Conservation (phyloP, 1,140 invertebrate genomes). For the Liolophura sinensis region DNA sequence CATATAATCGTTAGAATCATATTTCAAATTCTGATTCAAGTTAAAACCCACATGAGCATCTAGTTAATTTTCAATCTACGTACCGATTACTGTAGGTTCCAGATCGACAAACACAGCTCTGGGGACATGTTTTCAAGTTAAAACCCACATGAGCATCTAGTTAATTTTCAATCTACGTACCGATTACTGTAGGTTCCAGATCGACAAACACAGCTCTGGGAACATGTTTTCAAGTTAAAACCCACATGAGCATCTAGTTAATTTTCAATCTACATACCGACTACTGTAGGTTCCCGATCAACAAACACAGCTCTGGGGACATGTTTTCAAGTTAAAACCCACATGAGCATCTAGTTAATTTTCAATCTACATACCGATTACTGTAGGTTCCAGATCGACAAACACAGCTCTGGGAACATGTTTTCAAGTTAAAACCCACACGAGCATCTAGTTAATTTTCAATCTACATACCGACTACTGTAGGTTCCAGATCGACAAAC, state of each 20-base stretch:
- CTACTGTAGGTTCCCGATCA: slow-evolving; percentile 29
- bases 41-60: background rate
- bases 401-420: slow-evolving; percentile 27
- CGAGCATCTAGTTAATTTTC: background rate
- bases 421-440: too few relatives aligned
- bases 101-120: slow-evolving; percentile 30
- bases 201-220: slow-evolving; percentile 30
- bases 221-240: too few relatives aligned
- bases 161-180: slow-evolving; percentile 16
- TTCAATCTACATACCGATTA: slow-evolving; percentile 21
- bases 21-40: slow-evolving; percentile 10
- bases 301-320: slow-evolving; percentile 29
- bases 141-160: background rate
- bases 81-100: slow-evolving; percentile 29
- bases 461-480: slow-evolving; percentile 25
- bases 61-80: slow-evolving; percentile 8
- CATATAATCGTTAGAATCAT: slow-evolving; percentile 18
- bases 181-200: slow-evolving; percentile 28
- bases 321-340: too few relatives aligned
- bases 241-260: background rate
- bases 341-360: background rate
- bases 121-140: too few relatives aligned
- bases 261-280: slow-evolving; percentile 19
- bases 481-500: slow-evolving; percentile 30
- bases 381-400: slow-evolving; percentile 31